Conservation (phyloP, 2,797 vertebrate genomes). For the Notoglanidium macrostoma region DNA sequence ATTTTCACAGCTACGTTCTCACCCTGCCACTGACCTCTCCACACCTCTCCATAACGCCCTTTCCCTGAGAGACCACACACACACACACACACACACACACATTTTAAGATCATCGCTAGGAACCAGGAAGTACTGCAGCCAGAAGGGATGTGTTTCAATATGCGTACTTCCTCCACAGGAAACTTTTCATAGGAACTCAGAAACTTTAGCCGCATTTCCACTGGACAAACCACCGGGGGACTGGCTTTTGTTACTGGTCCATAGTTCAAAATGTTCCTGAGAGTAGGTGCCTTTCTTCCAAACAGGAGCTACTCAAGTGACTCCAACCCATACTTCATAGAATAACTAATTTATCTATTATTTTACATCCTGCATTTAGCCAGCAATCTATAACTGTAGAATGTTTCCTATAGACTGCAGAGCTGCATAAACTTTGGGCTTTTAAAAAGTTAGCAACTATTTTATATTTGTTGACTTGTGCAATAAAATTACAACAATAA, state of each 20-base stretch:
- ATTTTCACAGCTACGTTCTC: conserved; percentile 98
- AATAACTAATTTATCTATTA: background rate
- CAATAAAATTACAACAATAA: background rate
- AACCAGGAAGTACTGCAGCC: background rate
- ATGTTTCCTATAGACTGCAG: background rate
- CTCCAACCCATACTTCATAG: background rate
- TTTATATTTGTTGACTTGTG: background rate
- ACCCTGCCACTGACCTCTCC: conserved; percentile 97
- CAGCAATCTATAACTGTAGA: background rate
- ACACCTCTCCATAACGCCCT: conserved; percentile 95
- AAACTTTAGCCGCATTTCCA: background rate
- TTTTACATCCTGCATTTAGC: background rate
- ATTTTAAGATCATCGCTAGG: background rate
- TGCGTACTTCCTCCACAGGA: conserved; percentile 12
- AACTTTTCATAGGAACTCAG: background rate
- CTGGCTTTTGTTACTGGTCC: background rate
- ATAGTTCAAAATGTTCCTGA: background rate
- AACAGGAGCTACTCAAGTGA: background rate
- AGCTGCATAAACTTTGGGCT: background rate
- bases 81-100: conserved; percentile 87
- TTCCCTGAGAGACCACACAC: conserved; percentile 88
- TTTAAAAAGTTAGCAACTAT: background rate
- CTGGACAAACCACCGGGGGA: background rate
- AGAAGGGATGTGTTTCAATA: background rate
- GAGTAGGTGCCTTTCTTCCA: no score